Percentiles rank a stretch among this genome's conserved stretches.
These are phyloP conservation scores for Tetrapedia diversipes DNA, from an alignment of 2,888 invertebrate species.

Conservation along the genomic window DNA sequence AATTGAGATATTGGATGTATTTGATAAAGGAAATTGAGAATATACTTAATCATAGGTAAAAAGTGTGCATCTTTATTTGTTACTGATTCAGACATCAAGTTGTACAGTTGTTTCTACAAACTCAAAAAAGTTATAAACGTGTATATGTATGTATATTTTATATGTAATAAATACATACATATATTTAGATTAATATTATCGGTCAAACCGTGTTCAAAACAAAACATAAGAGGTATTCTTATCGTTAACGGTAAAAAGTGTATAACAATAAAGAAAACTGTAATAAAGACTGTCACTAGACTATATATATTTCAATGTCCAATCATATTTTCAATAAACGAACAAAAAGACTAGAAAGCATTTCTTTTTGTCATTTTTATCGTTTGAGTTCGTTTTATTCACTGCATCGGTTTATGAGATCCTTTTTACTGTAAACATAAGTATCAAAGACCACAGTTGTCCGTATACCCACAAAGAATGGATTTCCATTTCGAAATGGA, in stretches of 20 bases:
- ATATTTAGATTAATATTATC: constrained; percentile 34
- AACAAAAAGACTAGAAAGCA: not conserved
- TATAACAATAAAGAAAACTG: constrained; percentile 27
- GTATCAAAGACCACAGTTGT: not conserved
- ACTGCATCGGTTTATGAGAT: not conserved
- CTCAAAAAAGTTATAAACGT: constrained; percentile 57
- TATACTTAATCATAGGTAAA: constrained; percentile 63
- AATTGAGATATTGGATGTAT: not conserved
- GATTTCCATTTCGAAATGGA: not conserved
- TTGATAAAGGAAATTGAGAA: not conserved
- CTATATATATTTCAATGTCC: constrained; percentile 14
- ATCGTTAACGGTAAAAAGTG: constrained; percentile 28
- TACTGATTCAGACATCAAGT: constrained; percentile 71
- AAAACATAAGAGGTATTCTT: constrained; percentile 34
- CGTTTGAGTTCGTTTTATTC: not conserved
- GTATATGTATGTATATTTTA: constrained; percentile 34
- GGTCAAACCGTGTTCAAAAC: constrained; percentile 28
- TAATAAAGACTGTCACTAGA: constrained; percentile 28
- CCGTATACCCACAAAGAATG: constrained; percentile 2
- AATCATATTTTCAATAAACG: constrained; percentile 26
- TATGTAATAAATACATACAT: too few species aligned
- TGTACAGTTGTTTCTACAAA: constrained; percentile 72
- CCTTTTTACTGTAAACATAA: too few species aligned
- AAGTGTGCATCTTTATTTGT: constrained; percentile 75
- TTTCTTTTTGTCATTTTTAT: not conserved